Conservation (phyloP, 2,113 vertebrate genomes). For the Leiothrix lutea region DNA sequence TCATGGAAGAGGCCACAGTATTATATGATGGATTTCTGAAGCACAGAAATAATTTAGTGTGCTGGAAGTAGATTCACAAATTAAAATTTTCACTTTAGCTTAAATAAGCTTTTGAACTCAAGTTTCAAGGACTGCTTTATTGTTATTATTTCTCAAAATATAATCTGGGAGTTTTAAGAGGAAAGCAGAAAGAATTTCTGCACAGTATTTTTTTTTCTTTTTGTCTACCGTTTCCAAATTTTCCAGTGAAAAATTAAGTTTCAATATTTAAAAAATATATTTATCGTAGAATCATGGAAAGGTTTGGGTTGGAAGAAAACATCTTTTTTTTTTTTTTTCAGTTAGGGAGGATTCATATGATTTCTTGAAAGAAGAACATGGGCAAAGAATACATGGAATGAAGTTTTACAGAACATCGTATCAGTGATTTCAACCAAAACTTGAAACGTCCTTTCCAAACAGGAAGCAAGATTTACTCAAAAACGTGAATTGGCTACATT, state of each 20-base stretch:
- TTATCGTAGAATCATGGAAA: background rate
- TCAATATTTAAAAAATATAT: background rate
- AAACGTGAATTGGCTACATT: background rate
- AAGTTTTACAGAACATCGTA: background rate
- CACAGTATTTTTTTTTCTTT: background rate
- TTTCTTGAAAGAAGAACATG: background rate
- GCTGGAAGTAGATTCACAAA: background rate
- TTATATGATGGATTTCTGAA: background rate
- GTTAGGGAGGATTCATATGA: background rate
- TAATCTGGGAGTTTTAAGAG: background rate
- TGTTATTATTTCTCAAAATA: slow-evolving; percentile 42
- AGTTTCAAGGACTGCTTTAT: background rate
- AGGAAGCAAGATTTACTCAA: background rate
- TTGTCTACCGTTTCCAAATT: background rate
- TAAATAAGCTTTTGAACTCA: background rate
- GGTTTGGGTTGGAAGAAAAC: background rate
- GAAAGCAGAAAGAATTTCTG: slow-evolving; percentile 12
- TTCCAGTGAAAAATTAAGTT: background rate
- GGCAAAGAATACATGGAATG: background rate
- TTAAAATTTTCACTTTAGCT: background rate
- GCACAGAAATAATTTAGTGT: background rate
- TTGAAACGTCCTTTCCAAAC: background rate
- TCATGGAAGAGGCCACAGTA: background rate
- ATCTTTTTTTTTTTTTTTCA: background rate
- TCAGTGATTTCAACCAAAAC: background rate